Conservation (phyloP, 2,113 vertebrate genomes). For the Genyomyrus donnyi region DNA sequence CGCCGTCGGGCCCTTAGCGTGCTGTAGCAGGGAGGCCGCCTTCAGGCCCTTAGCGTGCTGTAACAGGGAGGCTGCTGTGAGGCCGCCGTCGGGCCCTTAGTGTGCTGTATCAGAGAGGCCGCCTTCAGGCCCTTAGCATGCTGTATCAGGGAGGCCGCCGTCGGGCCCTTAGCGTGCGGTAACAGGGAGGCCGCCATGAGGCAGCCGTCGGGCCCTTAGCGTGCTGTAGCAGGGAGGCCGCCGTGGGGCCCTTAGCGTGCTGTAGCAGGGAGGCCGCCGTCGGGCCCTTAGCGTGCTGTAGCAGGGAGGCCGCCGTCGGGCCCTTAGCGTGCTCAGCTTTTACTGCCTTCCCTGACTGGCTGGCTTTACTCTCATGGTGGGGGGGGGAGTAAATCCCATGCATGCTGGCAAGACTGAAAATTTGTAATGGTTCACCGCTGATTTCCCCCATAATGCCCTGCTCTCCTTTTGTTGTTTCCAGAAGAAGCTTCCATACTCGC, state of each 20-base stretch:
- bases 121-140: neutral
- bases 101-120: neutral
- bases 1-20: neutral
- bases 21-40: neutral
- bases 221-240: neutral
- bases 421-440: neutral
- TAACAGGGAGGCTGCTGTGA: neutral
- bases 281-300: too few relatives aligned
- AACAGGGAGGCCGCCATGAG: neutral
- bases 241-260: neutral
- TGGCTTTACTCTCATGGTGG: neutral
- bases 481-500: neutral
- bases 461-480: neutral
- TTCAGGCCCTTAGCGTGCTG: neutral
- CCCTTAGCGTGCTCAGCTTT: neutral
- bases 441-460: neutral
- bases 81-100: too few relatives aligned
- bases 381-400: neutral
- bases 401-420: neutral
- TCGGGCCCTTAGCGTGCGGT: neutral
- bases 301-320: too few relatives aligned
- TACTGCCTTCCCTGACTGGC: neutral
- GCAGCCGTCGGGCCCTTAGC: neutral
- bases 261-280: too few relatives aligned
- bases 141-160: neutral